Percentiles rank a stretch among this genome's conserved stretches.
Conservation (phyloP, 2,888 invertebrate genomes). For the Phrixothrix hirtus region DNA sequence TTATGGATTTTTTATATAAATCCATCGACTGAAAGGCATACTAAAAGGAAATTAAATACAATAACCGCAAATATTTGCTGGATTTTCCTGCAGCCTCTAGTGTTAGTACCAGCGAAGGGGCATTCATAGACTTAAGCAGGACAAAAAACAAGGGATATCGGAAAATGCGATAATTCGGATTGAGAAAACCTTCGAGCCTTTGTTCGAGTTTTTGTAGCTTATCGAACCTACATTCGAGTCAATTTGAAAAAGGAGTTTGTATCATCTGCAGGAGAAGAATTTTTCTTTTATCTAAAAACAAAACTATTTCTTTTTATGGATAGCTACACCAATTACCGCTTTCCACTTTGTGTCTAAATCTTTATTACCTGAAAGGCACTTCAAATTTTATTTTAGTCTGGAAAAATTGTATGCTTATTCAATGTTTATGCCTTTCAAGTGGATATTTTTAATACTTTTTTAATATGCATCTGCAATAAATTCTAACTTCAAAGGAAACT, state of each 20-base stretch:
- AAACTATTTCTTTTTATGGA: neutral
- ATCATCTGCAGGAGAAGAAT: constrained; percentile 10
- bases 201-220: constrained; percentile 14
- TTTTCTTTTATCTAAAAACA: constrained; percentile 1
- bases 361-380: constrained; percentile 4
- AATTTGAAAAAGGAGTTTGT: constrained; percentile 10
- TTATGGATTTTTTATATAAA: too few species aligned
- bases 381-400: too few species aligned
- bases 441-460: too few species aligned
- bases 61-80: too few species aligned
- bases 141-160: constrained; percentile 7
- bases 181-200: constrained; percentile 9
- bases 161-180: constrained; percentile 12
- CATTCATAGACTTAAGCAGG: neutral
- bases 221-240: constrained; percentile 10
- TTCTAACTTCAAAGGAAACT: too few species aligned
- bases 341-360: neutral
- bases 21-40: too few species aligned
- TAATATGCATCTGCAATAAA: neutral
- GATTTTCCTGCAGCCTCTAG: too few species aligned
- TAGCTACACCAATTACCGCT: too few species aligned
- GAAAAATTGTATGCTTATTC: too few species aligned
- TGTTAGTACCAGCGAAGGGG: too few species aligned
- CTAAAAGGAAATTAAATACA: too few species aligned
- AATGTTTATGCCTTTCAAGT: too few species aligned